These are phyloP conservation scores for Sarcophaga caerulescens DNA, from an alignment of 2,888 invertebrate species.

Conservation along the genomic window DNA sequence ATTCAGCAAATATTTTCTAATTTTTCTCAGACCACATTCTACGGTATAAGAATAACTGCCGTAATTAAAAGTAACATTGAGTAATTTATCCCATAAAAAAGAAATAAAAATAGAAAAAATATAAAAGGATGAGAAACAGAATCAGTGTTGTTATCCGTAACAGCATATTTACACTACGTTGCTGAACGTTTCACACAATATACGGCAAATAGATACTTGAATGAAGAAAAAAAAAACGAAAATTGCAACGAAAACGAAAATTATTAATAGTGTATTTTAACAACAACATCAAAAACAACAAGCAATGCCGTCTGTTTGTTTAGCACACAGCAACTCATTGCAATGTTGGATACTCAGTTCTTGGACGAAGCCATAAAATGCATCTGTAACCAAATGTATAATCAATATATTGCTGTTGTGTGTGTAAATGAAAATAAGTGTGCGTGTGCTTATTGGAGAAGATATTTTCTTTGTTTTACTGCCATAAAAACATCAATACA, in stretches of 20 bases:
- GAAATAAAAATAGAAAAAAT: constrained; percentile 6
- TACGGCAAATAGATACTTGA: constrained; percentile 20
- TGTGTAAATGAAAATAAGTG: not conserved
- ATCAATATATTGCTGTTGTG: constrained; percentile 27
- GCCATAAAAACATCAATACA: constrained; percentile 57
- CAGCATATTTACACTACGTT: not conserved
- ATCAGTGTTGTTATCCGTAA: no score
- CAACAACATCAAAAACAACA: not conserved
- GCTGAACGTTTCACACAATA: not conserved
- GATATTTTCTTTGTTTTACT: constrained; percentile 34
- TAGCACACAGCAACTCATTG: not conserved
- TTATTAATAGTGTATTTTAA: constrained; percentile 20
- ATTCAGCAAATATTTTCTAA: no score
- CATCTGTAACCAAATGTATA: constrained; percentile 49
- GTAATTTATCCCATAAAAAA: not conserved
- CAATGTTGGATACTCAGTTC: not conserved
- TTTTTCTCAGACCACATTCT: no score
- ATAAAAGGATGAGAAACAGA: not conserved
- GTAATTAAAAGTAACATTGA: constrained; percentile 44
- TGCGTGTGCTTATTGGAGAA: not conserved
- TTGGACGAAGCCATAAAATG: constrained; percentile 9
- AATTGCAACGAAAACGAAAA: not conserved
- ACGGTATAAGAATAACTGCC: not conserved
- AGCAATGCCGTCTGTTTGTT: not conserved
- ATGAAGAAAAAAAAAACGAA: constrained; percentile 2